Base-by-base conservation (phyloP, 2,888 invertebrate genomes). In the Epirrita christyi region DNA sequence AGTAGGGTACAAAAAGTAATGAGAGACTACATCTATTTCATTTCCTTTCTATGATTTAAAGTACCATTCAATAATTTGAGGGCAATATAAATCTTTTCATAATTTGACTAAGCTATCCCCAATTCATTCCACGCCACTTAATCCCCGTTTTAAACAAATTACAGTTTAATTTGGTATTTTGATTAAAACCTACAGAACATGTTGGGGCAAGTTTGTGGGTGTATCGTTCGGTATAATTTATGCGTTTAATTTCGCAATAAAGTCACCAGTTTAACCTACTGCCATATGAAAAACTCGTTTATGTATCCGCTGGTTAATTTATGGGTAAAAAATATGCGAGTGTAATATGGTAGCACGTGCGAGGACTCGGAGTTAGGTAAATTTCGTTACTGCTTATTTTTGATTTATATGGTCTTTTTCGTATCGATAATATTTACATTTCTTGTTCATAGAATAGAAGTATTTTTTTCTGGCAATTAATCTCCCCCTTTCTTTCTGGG, bases 191-290 rank as follows among this genome's bases (percentile, higher is more conserved):
- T 45, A 50, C 41, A 46, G 48, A 63, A 57, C 44, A 61, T 50
- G 48, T 54, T 61, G 48, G 54, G 59, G 64, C 63, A 66, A 73
- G 70, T 68, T 68, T 54, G 64, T 53, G 60, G 66, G 55, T 56
- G 52, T 52, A 63, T 59, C 58, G 69, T 67, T 59, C 67, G 64
- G 54, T 28, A 82, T 84, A 85, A 91, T 90, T 91, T 91, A 91
- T 89, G 89, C 60, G 80, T 90, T 90, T 88, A 87, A 91, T 91
- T 90, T 88, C 79, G 82, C 83, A 76, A 83, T 83, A 83, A 84
- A 84, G 84, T 81, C 77, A 74, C 71, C 73, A 79, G 74, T 82
- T 80, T 79, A 83, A 83, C 85, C 81, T 75, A 82, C 76, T 84
- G 80, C 75, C 83, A 76, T 78, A 84, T 88, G 81, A 86, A 88